Base-by-base conservation (phyloP, 2,797 vertebrate species). In the Gallinago nigripennis region DNA sequence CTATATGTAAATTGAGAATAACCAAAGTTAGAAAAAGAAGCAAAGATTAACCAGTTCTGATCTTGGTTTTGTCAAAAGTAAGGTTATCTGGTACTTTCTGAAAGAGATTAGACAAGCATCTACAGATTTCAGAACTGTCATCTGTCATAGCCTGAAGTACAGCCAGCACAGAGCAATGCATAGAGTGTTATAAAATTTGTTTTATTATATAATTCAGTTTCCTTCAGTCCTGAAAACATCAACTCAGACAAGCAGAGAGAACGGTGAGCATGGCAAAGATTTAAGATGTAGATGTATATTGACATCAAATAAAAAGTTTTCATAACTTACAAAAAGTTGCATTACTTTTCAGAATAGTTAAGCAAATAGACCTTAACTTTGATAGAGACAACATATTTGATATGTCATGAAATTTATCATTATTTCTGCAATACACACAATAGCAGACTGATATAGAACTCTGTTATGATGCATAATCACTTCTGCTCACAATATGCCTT, bases 151-250 rank as follows among this genome's bases (percentile, higher is more conserved):
- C 16, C 45, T 73, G 31, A 56, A 92, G 45, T 77, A 51, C 17
- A 84, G 39, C 28, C 68, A 88, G n/a, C 37, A 70, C 10, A 81
- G 64, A 96, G 43, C 21, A 93, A 93, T 78, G 66, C 16, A 56
- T 7, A 71, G 70, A 66, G 69, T 4, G 11, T 75, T 82, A 79
- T 73, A 63, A 60, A 24, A 13, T 65, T 63, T 89, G 51, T 46
- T 95, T 84, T 90, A 71, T 92, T 86, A 75, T 65, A 83, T 58
- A 76, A 77, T 82, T 84, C 73, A n/a, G 5, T 96, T 88, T 93
- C 37, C 76, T 90, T 96, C 75, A 53, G 31, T 92, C 48, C 61
- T 64, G 51, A 77, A 60, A 92, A 51, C 48, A 65, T 90, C 76
- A 80, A 4, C 21, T 75, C 73, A 82, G 80, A 70, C n/a, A 92